Evolutionary conservation across 2,113 vertebrate genomes (phyloP), one percentile per base, ranked within the genome.

Genomic region (Hirundichthys speculiger): DNA sequence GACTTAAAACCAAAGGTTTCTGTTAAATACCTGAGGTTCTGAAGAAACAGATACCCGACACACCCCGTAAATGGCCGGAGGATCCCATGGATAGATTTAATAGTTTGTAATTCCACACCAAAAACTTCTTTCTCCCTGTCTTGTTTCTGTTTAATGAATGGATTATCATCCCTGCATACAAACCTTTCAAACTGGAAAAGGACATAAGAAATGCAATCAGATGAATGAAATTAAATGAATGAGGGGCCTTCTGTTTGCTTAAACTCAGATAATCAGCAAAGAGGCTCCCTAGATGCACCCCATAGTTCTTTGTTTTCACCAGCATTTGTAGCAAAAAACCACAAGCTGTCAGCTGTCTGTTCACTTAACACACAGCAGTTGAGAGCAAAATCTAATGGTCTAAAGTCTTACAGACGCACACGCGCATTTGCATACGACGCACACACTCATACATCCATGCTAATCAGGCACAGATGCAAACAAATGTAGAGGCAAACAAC

Each of bases 211-310:
- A 91, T 92, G 86, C 27, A 77, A 91, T 92, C 91, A 91, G 77
- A 41, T 91, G 89, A 88, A 81, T 87, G 86, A 91, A 87, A 75
- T 90, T 92, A 91, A 92, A 93, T 94, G 95, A 94, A 92, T 91
- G 90, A 89, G 76, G 59, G 84, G 86, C 85, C 86, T 71, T 83
- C 80, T 77, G 80, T 62, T 84, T 86, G 83, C 73, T 80, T 89
- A 79, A 86, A 89, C 75, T 61, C 39, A 87, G 68, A 89, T 90
- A 93, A 92, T 93, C 83, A 89, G 58, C 82, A 84, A 69, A 59
- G 75, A 72, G 77, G 80, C 74, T 61, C 64, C 52, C 73, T 49
- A 56, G 75, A 84, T 71, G 56, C 80, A 85, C 71, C 62, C 69
- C 75, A 65, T n/a, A 67, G 62, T 73, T 70, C 81, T 89, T 87